Conservation (phyloP, 2,888 invertebrate genomes). For the Serrognathus titanus region DNA sequence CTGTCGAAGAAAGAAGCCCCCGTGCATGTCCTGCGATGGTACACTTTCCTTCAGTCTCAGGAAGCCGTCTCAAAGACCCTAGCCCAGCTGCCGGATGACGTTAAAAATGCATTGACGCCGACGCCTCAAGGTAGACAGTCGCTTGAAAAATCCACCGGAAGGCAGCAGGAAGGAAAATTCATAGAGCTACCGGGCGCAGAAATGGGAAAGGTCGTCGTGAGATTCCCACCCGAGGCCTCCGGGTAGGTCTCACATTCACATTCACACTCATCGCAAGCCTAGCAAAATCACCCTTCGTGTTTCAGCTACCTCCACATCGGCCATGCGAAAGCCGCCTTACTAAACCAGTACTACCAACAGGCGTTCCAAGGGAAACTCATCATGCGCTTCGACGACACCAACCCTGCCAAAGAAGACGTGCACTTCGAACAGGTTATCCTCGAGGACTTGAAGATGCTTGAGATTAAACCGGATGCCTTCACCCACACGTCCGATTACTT, state of each 20-base stretch:
- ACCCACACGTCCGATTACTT: slow-evolving; percentile 97
- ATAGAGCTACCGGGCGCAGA: slow-evolving; percentile 94
- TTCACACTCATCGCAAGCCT: background rate
- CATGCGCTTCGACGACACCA: slow-evolving; percentile 99
- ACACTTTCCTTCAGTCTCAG: slow-evolving; percentile 62
- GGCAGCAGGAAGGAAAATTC: slow-evolving; percentile 71
- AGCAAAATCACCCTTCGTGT: slow-evolving; percentile 12
- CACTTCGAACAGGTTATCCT: slow-evolving; percentile 97
- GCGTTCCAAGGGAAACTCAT: slow-evolving; percentile 91
- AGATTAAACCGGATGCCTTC: slow-evolving; percentile 88
- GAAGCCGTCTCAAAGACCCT: slow-evolving; percentile 57
- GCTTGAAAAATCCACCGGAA: slow-evolving; percentile 18
- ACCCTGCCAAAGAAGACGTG: slow-evolving; percentile 96
- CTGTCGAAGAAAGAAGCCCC: slow-evolving; percentile 51
- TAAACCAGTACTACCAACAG: slow-evolving; percentile 96
- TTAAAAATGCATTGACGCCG: slow-evolving; percentile 36
- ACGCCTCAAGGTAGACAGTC: slow-evolving; percentile 24
- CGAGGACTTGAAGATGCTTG: slow-evolving; percentile 86
- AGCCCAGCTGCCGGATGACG: slow-evolving; percentile 56
- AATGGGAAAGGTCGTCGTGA: slow-evolving; percentile 94
- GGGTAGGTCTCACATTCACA: slow-evolving; percentile 57
- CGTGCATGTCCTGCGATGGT: slow-evolving; percentile 64
- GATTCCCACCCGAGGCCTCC: slow-evolving; percentile 99
- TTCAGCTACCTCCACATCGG: slow-evolving; percentile 89
- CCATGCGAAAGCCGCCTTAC: slow-evolving; percentile 96